Evolutionary conservation across 2,797 vertebrate genomes (phyloP).

Genomic region (Sebastes flavidus): DNA sequence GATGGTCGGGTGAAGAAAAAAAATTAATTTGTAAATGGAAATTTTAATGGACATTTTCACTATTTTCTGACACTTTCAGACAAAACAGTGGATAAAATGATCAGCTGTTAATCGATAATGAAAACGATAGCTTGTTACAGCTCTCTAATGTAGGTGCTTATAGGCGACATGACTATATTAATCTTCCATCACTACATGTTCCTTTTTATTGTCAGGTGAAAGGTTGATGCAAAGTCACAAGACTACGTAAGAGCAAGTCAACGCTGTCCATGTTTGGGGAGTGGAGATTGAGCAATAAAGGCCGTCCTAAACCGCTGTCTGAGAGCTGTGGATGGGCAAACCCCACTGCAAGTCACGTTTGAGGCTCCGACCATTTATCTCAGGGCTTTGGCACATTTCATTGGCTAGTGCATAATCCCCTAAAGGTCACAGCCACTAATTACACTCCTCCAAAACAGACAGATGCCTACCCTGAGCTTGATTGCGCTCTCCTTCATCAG

Average conservation of each 20-base stretch:
- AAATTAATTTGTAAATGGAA: neutral
- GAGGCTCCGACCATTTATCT: constrained; percentile 54
- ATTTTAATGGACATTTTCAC: neutral
- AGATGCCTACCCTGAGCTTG: constrained; percentile 63
- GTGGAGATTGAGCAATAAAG: constrained; percentile 27
- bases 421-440: constrained; percentile 80
- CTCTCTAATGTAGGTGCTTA: neutral
- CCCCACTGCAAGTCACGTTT: constrained; percentile 36
- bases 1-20: neutral
- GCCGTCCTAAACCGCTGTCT: constrained; percentile 8
- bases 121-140: neutral
- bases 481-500: constrained; percentile 59
- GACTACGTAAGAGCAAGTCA: neutral
- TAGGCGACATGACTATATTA: neutral
- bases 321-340: constrained; percentile 15
- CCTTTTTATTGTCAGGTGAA: constrained; percentile 3
- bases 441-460: constrained; percentile 70
- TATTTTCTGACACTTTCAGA: neutral
- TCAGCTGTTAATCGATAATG: neutral
- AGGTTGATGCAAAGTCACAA: constrained; percentile 11
- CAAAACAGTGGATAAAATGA: rapidly evolving
- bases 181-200: neutral
- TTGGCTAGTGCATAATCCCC: constrained; percentile 70
- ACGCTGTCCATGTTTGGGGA: neutral
- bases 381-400: constrained; percentile 66